Evolutionary conservation across 2,797 vertebrate genomes (phyloP).

Genomic region (Petrocephalus schoutedeni): DNA sequence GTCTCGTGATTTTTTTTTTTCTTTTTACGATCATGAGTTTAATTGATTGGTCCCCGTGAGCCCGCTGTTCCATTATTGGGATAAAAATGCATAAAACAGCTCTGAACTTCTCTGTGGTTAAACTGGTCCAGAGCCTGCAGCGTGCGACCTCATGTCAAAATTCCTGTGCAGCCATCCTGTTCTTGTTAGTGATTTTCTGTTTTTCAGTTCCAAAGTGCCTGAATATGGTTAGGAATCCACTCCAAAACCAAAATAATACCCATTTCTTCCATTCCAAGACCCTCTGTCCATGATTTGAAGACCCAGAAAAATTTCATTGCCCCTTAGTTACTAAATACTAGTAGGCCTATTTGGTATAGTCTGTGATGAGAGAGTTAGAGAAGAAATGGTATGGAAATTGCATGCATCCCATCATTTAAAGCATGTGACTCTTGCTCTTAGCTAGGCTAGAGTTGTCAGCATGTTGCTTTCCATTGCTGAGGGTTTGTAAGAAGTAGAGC

Average conservation of each 20-base stretch:
- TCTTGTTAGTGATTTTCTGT: conserved; percentile 61
- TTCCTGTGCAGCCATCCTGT: conserved; percentile 66
- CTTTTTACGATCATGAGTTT: conserved; percentile 59
- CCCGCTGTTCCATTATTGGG: conserved; percentile 53
- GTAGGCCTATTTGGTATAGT: background rate
- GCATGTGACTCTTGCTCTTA: background rate
- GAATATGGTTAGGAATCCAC: conserved; percentile 60
- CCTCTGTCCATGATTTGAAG: background rate
- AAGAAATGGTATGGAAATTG: background rate
- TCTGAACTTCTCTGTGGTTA: conserved; percentile 45
- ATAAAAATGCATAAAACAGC: conserved; percentile 68
- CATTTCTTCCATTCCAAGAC: background rate
- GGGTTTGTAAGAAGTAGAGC: background rate
- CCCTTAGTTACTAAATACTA: background rate
- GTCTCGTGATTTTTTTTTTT: conserved; percentile 52
- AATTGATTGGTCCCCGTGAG: conserved; percentile 61
- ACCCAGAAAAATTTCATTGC: background rate
- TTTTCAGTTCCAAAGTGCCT: conserved; percentile 53
- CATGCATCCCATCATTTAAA: background rate
- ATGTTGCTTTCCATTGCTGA: background rate
- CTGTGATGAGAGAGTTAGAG: background rate
- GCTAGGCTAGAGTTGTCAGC: background rate
- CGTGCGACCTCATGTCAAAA: conserved; percentile 37
- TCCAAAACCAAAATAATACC: conserved; percentile 60
- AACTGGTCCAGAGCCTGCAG: background rate